Evolutionary conservation across 2,888 invertebrate genomes (phyloP).

Genomic region (Apotomis turbidana): DNA sequence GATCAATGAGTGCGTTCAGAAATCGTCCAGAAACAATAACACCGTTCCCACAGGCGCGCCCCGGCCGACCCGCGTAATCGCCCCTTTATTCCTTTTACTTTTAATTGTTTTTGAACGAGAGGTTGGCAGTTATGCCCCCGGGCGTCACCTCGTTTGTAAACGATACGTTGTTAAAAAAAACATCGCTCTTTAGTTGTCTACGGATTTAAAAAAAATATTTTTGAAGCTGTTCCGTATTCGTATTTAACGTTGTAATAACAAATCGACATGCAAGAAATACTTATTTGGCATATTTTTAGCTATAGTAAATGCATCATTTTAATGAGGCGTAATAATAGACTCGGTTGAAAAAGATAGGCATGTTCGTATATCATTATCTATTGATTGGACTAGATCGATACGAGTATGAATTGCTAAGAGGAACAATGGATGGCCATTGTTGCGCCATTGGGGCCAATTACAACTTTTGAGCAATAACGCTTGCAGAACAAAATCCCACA

Average conservation of each 20-base stretch:
- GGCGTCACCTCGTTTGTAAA: constrained; percentile 60
- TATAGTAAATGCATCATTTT: background rate
- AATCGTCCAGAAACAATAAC: constrained; percentile 64
- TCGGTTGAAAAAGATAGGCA: constrained; percentile 20
- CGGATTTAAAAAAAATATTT: constrained; percentile 25
- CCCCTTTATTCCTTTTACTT: constrained; percentile 57
- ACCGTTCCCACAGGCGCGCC: constrained; percentile 73
- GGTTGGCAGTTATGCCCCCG: constrained; percentile 70
- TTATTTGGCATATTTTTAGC: background rate
- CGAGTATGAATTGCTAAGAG: constrained; percentile 33
- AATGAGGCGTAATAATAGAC: constrained; percentile 14
- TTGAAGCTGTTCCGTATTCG: constrained; percentile 38
- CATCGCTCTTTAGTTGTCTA: constrained; percentile 41
- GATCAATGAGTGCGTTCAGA: constrained; percentile 54
- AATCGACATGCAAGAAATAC: background rate
- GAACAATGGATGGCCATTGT: constrained; percentile 23
- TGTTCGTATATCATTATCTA: constrained; percentile 40
- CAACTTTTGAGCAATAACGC: constrained; percentile 57
- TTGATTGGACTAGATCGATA: constrained; percentile 37
- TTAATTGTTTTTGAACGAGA: constrained; percentile 78
- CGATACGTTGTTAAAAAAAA: constrained; percentile 50
- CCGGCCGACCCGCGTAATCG: constrained; percentile 55
- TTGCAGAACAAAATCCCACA: constrained; percentile 62
- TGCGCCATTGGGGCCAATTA: constrained; percentile 51
- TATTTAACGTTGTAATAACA: constrained; percentile 26